Percentiles rank a stretch among this genome's conserved stretches.
phyloP scores from a whole-genome alignment of 2,888 invertebrate species.

The Alcis repandata region DNA sequence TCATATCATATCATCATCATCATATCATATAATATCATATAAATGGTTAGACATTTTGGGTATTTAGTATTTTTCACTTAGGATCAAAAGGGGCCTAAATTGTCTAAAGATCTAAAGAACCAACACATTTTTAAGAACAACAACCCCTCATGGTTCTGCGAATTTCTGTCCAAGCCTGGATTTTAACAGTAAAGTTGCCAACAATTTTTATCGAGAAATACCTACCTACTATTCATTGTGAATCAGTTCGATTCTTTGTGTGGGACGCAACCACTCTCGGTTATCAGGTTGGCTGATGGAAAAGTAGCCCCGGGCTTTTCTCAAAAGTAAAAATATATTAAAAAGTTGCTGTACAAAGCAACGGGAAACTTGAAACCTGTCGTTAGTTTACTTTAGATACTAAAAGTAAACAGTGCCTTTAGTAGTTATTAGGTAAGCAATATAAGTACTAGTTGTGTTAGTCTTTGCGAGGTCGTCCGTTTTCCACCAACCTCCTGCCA shows the following conservation, averaged over 20 bases:
- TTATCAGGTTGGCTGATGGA: constrained; percentile 2
- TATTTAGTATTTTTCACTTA: too few relatives aligned
- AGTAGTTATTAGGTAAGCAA: constrained; percentile 1
- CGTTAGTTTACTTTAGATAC: constrained; percentile 4
- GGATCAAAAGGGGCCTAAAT: too few relatives aligned
- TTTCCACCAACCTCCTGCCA: background rate
- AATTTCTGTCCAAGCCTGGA: background rate
- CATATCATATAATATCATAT: too few relatives aligned
- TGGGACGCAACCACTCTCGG: constrained; percentile 17
- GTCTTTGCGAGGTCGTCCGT: constrained; percentile 1
- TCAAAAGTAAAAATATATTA: constrained; percentile 3
- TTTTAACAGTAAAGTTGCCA: background rate
- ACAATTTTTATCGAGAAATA: background rate
- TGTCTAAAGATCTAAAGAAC: too few relatives aligned
- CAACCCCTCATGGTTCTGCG: background rate
- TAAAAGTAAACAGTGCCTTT: constrained; percentile 5
- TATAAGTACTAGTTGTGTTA: constrained; percentile 4
- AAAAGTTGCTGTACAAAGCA: background rate
- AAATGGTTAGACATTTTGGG: too few relatives aligned
- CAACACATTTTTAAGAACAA: too few relatives aligned
- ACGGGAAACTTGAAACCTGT: constrained; percentile 4
- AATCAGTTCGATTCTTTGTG: constrained; percentile 9
- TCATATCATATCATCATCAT: too few relatives aligned
- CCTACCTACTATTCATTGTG: constrained; percentile 1
- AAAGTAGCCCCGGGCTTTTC: constrained; percentile 10